Conservation (phyloP, 2,888 invertebrate genomes). For the Dimorphilus gyrociliatus region DNA sequence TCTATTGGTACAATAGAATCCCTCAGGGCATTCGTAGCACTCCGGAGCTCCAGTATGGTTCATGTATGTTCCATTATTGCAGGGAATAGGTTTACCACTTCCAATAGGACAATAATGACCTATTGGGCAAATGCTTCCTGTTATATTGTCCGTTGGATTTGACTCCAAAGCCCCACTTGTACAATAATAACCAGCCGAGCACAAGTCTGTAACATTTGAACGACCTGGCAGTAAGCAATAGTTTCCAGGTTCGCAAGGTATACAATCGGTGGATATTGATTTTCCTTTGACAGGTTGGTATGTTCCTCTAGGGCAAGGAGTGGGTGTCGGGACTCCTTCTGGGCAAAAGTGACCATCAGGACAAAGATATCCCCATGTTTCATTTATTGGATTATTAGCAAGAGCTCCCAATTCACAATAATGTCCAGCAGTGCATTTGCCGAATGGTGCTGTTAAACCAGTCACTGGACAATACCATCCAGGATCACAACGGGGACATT, state of each 20-base stretch:
- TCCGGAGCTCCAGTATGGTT: slow-evolving; percentile 19
- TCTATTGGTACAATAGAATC: slow-evolving; percentile 23
- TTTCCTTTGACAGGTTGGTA: slow-evolving; percentile 23
- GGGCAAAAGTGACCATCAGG: slow-evolving; percentile 28
- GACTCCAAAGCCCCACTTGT: slow-evolving; percentile 15
- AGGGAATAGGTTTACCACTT: slow-evolving; percentile 15
- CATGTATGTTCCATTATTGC: slow-evolving; percentile 23
- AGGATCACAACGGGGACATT: slow-evolving; percentile 25
- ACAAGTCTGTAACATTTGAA: slow-evolving; percentile 11
- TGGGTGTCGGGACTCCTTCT: slow-evolving; percentile 19
- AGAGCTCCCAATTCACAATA: slow-evolving; percentile 19
- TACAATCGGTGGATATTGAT: slow-evolving; percentile 14
- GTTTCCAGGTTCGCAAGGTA: slow-evolving; percentile 22
- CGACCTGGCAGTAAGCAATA: slow-evolving; percentile 23
- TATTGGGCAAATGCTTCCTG: slow-evolving; percentile 27
- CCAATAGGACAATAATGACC: slow-evolving; percentile 28
- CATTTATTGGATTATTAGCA: slow-evolving; percentile 15
- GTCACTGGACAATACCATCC: slow-evolving; percentile 22
- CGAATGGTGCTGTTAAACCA: slow-evolving; percentile 17
- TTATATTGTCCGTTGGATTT: slow-evolving; percentile 27
- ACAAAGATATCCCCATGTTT: slow-evolving; percentile 24
- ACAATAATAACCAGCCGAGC: slow-evolving; percentile 28
- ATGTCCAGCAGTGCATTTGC: slow-evolving; percentile 22
- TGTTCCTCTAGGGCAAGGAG: slow-evolving; percentile 22
- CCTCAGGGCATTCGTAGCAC: slow-evolving; percentile 24